Percentiles rank a stretch among this genome's conserved stretches.
phyloP scores from a whole-genome alignment of 2,888 invertebrate species.

The Oligia strigilis region DNA sequence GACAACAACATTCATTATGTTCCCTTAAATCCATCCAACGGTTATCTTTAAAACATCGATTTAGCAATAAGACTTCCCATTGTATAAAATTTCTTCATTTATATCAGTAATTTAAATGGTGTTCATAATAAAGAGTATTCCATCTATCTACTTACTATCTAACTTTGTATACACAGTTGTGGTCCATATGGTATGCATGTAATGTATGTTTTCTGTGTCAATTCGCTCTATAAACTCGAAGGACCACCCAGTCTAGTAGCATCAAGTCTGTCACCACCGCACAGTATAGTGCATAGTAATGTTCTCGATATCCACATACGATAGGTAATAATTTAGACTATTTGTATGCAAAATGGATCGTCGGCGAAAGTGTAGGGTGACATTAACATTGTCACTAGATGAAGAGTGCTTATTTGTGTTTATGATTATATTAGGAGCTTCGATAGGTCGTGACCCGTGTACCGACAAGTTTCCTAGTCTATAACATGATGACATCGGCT shows the following conservation, averaged over 20 bases:
- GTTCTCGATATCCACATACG: background rate
- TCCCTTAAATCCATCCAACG: background rate
- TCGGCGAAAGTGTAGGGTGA: conserved; percentile 11
- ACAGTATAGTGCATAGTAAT: background rate
- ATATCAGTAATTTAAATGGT: background rate
- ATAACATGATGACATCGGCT: background rate
- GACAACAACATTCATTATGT: background rate
- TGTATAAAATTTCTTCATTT: background rate
- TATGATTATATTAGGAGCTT: background rate
- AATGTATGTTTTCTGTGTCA: conserved; percentile 28
- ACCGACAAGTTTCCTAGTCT: background rate
- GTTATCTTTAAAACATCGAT: background rate
- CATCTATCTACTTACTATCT: background rate
- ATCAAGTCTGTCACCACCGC: background rate
- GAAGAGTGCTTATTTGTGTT: background rate
- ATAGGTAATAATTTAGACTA: conserved; percentile 8
- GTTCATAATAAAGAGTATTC: background rate
- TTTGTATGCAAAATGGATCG: conserved; percentile 25
- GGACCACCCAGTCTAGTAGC: conserved; percentile 33
- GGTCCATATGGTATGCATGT: background rate
- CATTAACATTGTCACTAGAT: conserved; percentile 3
- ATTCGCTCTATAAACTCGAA: conserved; percentile 11
- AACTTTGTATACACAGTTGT: background rate
- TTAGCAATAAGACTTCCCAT: no score
- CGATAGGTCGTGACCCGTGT: background rate